These are phyloP conservation scores for Tenthredo notha DNA, from an alignment of 2,888 invertebrate genomes.

Conservation along the genomic window DNA sequence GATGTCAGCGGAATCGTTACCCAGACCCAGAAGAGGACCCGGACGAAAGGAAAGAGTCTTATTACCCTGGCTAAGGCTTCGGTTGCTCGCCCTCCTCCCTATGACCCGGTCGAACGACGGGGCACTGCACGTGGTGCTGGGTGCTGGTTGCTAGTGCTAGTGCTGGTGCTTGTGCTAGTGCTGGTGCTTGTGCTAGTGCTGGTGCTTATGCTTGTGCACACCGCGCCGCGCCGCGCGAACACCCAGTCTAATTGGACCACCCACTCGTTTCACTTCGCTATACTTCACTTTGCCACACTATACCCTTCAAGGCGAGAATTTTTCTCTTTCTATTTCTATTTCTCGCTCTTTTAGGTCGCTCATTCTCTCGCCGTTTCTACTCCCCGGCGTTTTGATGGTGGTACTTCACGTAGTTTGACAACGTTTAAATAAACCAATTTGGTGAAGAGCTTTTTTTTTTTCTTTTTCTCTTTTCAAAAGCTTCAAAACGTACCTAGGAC, in stretches of 20 bases:
- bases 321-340: conserved; percentile 42
- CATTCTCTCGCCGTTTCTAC: conserved; percentile 37
- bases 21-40: conserved; percentile 61
- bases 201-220: conserved; percentile 66
- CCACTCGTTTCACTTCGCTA: conserved; percentile 66
- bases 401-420: conserved; percentile 30
- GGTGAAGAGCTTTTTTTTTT: neutral
- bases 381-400: neutral
- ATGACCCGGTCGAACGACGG: conserved; percentile 53
- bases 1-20: conserved; percentile 78
- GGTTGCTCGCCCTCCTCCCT: conserved; percentile 3
- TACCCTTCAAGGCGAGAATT: conserved; percentile 33
- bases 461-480: neutral
- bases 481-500: too few relatives aligned
- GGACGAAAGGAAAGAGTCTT: conserved; percentile 72
- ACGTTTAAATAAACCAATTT: conserved; percentile 47
- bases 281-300: conserved; percentile 50
- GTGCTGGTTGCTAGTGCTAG: conserved; percentile 62
- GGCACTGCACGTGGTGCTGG: conserved; percentile 73
- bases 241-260: conserved; percentile 78
- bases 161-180: conserved; percentile 58
- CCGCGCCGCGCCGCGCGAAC: conserved; percentile 74
- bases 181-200: conserved; percentile 74
- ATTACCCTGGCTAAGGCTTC: conserved; percentile 68
- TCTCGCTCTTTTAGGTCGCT: conserved; percentile 26